Percentiles rank a stretch among this genome's conserved stretches.
Conservation (phyloP, 2,113 vertebrate genomes). For the Spea multiplicata region DNA sequence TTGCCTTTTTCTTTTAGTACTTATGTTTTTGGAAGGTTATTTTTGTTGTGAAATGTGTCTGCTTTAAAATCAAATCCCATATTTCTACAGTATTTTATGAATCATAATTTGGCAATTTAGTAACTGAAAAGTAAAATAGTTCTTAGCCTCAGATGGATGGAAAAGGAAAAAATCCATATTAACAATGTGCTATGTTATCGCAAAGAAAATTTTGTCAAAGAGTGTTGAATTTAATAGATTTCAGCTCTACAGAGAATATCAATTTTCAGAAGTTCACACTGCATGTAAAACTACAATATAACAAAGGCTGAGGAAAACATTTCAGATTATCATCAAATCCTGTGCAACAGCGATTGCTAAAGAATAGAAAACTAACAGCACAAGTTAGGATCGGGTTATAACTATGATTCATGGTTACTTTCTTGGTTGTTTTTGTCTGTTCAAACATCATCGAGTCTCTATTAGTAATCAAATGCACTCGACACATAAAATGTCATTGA, state of each 20-base stretch:
- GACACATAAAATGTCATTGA: too few relatives aligned
- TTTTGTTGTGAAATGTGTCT: too few relatives aligned
- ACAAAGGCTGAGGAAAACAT: slow-evolving; percentile 26
- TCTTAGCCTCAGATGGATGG: slow-evolving; percentile 12
- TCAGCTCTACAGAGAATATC: slow-evolving; percentile 20
- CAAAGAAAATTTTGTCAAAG: slow-evolving; percentile 12
- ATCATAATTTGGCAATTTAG: too few relatives aligned
- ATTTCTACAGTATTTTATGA: too few relatives aligned
- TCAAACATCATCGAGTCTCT: too few relatives aligned
- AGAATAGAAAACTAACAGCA: slow-evolving; percentile 8
- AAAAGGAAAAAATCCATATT: slow-evolving; percentile 28
- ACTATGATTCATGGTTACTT: not conserved
- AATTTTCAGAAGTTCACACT: slow-evolving; percentile 22
- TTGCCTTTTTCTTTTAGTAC: too few relatives aligned
- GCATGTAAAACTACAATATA: slow-evolving; percentile 29
- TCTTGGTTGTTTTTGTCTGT: not conserved
- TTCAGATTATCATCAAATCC: slow-evolving; percentile 14
- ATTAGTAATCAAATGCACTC: too few relatives aligned
- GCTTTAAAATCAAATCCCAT: too few relatives aligned
- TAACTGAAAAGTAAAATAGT: too few relatives aligned
- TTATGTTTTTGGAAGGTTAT: too few relatives aligned
- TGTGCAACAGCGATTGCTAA: not conserved
- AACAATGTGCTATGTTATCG: slow-evolving; percentile 23
- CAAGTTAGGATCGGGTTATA: not conserved
- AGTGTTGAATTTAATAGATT: slow-evolving; percentile 34